Conservation (phyloP, 2,113 vertebrate genomes). For the Sinocyclocheilus anshuiensis region DNA sequence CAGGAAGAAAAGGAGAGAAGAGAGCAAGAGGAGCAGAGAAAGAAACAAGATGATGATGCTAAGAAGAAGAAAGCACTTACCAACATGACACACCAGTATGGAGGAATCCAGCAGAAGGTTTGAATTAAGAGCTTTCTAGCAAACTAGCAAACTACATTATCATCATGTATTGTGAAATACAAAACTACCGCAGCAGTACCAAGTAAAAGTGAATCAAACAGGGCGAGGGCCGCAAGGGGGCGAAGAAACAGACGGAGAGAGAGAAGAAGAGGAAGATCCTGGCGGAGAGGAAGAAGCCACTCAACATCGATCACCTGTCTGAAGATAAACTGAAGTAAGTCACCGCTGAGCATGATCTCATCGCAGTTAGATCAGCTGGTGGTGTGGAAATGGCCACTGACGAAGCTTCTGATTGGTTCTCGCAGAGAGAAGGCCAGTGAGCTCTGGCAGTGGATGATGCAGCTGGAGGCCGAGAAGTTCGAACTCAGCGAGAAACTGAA, state of each 20-base stretch:
- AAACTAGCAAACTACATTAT: background rate
- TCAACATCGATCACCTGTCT: constrained; percentile 83
- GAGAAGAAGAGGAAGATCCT: constrained; percentile 91
- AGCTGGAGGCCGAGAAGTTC: constrained; percentile 90
- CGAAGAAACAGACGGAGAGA: constrained; percentile 85
- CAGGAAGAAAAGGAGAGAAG: constrained; percentile 78
- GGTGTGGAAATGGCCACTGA: background rate
- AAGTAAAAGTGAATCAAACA: constrained; percentile 52
- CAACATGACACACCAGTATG: constrained; percentile 75
- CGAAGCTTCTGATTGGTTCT: constrained; percentile 24
- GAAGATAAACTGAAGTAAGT: constrained; percentile 89
- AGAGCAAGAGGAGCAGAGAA: constrained; percentile 73
- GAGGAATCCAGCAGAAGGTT: constrained; percentile 74
- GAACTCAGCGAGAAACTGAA: constrained; percentile 89
- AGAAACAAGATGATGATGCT: constrained; percentile 71
- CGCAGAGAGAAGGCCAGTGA: constrained; percentile 86
- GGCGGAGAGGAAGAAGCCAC: constrained; percentile 82
- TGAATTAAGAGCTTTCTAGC: constrained; percentile 33
- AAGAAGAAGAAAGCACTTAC: constrained; percentile 80
- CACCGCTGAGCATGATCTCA: too few relatives aligned
- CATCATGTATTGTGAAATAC: too few relatives aligned
- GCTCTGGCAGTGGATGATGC: constrained; percentile 85
- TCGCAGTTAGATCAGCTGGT: background rate
- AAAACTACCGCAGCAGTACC: too few relatives aligned
- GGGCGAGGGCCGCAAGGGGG: constrained; percentile 84